Percentiles rank a stretch among this genome's conserved stretches.
Conservation (phyloP, 1,140 invertebrate species). For the Tetraneura akinire region DNA sequence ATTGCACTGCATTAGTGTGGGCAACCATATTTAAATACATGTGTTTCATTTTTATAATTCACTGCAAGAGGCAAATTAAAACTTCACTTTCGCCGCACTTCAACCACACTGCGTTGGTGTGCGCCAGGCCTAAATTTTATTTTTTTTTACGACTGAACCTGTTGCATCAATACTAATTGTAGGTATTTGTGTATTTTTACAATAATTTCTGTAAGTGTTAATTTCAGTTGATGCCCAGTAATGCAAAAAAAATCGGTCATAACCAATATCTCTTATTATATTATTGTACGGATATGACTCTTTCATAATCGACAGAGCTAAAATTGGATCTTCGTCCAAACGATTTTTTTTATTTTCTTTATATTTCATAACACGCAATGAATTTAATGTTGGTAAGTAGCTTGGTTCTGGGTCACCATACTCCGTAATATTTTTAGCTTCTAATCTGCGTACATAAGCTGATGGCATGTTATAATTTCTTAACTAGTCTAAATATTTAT, state of each 20-base stretch:
- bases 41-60: too few relatives aligned
- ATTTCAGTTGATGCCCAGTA: neutral
- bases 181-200: neutral
- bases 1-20: too few relatives aligned
- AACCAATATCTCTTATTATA: neutral
- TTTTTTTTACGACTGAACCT: neutral
- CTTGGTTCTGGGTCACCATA: neutral
- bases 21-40: too few relatives aligned
- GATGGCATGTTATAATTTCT: neutral
- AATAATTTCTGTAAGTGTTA: neutral
- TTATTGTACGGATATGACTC: neutral
- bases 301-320: neutral
- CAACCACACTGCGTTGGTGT: too few relatives aligned
- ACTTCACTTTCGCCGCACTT: too few relatives aligned
- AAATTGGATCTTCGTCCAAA: neutral
- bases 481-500: neutral
- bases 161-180: slow-evolving; percentile 3
- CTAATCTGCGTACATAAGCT: neutral
- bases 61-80: too few relatives aligned
- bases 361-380: neutral
- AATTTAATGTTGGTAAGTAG: neutral
- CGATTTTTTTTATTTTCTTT: slow-evolving; percentile 9
- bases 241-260: neutral
- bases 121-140: neutral
- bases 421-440: neutral